Evolutionary conservation across 2,113 vertebrate species (phyloP), one percentile per base, ranked within the genome.

Genomic region (Cygnus atratus): DNA sequence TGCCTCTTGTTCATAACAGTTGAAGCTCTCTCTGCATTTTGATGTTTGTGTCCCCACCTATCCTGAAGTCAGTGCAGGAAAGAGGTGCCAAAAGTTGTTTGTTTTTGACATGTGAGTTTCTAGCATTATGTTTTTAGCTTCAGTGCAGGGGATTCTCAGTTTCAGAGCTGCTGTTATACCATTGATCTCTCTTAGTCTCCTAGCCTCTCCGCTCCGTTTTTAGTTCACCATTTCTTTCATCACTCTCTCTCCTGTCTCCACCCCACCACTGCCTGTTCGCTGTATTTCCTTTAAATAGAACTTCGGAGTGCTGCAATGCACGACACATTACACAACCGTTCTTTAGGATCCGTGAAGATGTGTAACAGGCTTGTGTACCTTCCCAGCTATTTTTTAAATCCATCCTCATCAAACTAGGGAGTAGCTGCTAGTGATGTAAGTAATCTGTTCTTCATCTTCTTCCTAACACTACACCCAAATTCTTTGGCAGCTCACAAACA

Each of bases 381-480:
- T 90, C 84, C 74, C n/a, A 96, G 58, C 4, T 35, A 37, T 73
- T 77, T 87, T 90, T 70, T 3, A 84, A 87, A 91, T 73, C 37
- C 41, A 74, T 89, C 71, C 37, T 74, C 87, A 82, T 82, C 91
- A 91, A 94, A 89, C 67, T 83, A 92, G 87, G 87, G 96, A 96
- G 96, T 95, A 94, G 84, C 46, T 93, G 86, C 91, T 93, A 88
- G 74, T 91, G 84, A 83, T 76, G 74, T 85, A 78, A 65, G 62
- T 93, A 95, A 97, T 96, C 95, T 96, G 92, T 89, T 97, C 93
- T 92, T 95, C 91, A 95, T 95, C 95, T 95, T 87, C 86, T 93
- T 93, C 90, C 67, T 95, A 94, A 83, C 82, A 91, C 95, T 93
- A 92, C 96, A 97, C 94, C 97, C 95, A 97, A 93, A 97, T 97